Evolutionary conservation across 2,797 vertebrate genomes (phyloP).

Genomic region (Smutsia gigantea): DNA sequence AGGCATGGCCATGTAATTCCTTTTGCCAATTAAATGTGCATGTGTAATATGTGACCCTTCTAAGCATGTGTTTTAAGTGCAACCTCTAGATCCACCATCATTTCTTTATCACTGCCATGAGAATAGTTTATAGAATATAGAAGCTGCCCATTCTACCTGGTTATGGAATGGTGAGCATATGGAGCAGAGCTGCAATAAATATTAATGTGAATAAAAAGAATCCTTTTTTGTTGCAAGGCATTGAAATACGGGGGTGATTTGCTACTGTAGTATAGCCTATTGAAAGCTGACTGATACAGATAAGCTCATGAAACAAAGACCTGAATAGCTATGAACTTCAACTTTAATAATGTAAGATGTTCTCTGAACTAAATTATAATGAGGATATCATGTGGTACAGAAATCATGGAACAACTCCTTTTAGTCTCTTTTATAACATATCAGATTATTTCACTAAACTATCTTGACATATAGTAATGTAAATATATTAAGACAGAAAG

Average conservation of each 20-base stretch:
- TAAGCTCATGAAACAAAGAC: not conserved
- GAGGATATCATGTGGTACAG: not conserved
- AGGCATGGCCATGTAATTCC: not conserved
- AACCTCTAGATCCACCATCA: not conserved
- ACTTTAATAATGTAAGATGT: not conserved
- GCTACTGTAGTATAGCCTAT: not conserved
- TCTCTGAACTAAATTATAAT: not conserved
- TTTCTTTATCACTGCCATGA: not conserved
- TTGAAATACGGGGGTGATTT: not conserved
- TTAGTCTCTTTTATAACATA: not conserved
- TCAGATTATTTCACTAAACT: not conserved
- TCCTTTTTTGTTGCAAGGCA: not conserved
- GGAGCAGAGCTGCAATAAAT: not conserved
- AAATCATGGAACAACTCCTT: not conserved
- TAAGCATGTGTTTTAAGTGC: not conserved
- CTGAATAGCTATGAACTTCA: not conserved
- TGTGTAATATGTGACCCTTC: not conserved
- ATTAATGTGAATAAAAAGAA: no score
- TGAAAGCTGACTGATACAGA: not conserved
- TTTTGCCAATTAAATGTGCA: not conserved
- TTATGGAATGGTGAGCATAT: fast-evolving
- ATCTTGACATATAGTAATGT: not conserved
- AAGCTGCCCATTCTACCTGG: not conserved
- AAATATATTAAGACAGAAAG: constrained; percentile 30
- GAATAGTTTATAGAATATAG: not conserved